Evolutionary conservation across 2,888 invertebrate genomes (phyloP), one percentile per base, ranked within the genome.

Genomic region (Stenichneumon culpator): DNA sequence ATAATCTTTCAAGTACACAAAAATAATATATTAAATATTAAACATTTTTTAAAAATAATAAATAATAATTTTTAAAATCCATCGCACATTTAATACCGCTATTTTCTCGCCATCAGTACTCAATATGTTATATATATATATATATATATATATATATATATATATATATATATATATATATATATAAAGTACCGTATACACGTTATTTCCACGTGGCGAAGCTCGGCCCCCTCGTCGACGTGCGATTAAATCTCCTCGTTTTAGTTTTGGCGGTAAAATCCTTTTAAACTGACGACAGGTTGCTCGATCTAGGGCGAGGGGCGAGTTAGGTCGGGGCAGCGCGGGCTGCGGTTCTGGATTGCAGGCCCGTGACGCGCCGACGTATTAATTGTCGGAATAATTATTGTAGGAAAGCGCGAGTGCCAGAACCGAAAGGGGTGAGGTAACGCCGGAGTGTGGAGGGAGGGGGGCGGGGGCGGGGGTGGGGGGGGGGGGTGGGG

Each of bases 301-400:
- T 22, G 19, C 9, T 7, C 54, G 54, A 39, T 39, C 19, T 22
- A 7, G 54, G 7, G n/a, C 54, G 7, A 9, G 5, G n/a, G 22
- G 54, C 7, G n/a, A n/a, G n/a, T 19, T 19, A n/a, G 1, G n/a
- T 54, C 22, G 39, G 39, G 16, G n/a, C 52, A 52, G n/a, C n/a
- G 52, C 1, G 52, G 7, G 5, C 9, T 1, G 28, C 0, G 47
- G 47, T 44, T 57, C 54, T 63, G 68, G 47, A 50, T 32, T 63
- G 69, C 70, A 57, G 72, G 63, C 54, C 25, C 47, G 77, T 80
- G 79, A 80, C 79, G 75, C 83, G 73, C 67, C 67, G 67, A 80
- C 84, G 84, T 80, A 84, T 84, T 84, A 84, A 84, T 84, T 80
- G 80, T 84, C 77, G 72, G 84, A 84, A 84, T 84, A 84, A 80